A percentile compares a stretch with the other conserved stretches of the same genome.
Evolutionary conservation across 2,797 vertebrate species (phyloP).

Genomic region (Hafferia zeledoni): DNA sequence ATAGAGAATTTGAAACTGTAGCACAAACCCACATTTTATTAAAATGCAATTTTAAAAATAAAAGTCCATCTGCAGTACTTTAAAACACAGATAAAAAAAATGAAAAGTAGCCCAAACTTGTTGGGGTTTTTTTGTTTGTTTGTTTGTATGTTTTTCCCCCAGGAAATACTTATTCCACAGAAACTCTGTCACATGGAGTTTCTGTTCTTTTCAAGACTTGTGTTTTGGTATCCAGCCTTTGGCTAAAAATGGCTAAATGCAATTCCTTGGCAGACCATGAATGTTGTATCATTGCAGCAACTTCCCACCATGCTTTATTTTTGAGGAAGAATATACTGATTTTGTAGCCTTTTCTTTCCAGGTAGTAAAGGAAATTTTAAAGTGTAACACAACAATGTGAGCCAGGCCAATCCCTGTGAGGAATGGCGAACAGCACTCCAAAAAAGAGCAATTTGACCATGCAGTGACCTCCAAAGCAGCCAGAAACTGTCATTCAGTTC

Average conservation of each 20-base stretch:
- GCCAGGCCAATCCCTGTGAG: background rate
- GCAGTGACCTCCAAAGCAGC: background rate
- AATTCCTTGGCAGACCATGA: conserved; percentile 13
- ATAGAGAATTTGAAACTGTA: background rate
- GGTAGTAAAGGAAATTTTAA: background rate
- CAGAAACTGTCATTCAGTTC: background rate
- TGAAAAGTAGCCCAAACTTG: background rate
- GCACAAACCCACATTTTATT: background rate
- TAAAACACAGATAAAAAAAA: background rate
- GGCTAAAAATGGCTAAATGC: background rate
- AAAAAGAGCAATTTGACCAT: background rate
- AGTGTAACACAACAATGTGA: background rate
- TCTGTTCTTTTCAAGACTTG: background rate
- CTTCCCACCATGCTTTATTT: background rate
- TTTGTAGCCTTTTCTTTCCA: background rate
- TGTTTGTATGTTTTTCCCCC: background rate
- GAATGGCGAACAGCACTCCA: background rate
- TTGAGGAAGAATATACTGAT: background rate
- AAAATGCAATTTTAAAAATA: background rate
- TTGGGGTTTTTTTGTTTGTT: too few relatives aligned
- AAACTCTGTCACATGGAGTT: background rate
- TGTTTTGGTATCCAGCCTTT: conserved; percentile 7
- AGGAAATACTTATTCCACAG: background rate
- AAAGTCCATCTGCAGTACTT: background rate
- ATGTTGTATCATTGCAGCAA: background rate